Evolutionary conservation across 2,888 invertebrate genomes (phyloP).

Genomic region (Drosophila neotestacea): DNA sequence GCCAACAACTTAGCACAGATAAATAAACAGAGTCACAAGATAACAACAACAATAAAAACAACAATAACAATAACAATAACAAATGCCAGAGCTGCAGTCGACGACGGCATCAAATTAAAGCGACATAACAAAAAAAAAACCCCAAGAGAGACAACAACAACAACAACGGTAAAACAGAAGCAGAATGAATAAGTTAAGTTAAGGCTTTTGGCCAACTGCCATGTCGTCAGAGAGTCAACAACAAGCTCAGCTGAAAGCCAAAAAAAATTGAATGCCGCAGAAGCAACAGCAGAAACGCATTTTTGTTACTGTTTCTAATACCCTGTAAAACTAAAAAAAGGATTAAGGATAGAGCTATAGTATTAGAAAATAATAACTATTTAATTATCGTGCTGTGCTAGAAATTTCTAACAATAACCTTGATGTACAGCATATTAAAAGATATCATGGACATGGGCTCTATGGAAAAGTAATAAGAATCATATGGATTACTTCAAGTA

Average conservation of each 20-base stretch:
- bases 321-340: conserved; percentile 14
- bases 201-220: conserved; percentile 45
- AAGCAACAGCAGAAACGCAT: conserved; percentile 44
- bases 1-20: conserved; percentile 60
- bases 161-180: conserved; percentile 59
- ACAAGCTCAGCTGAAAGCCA: conserved; percentile 31
- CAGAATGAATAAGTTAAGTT: conserved; percentile 61
- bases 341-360: no score
- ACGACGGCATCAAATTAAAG: conserved; percentile 52
- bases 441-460: no score
- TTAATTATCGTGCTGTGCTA: no score
- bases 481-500: no score
- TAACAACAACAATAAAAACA: conserved; percentile 48
- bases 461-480: no score
- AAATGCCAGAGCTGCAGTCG: conserved; percentile 66
- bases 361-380: no score
- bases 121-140: conserved; percentile 33
- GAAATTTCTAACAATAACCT: no score
- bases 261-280: conserved; percentile 23
- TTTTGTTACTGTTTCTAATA: conserved; percentile 32
- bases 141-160: conserved; percentile 33
- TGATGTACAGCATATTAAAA: no score
- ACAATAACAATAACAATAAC: conserved; percentile 50
- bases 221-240: conserved; percentile 47
- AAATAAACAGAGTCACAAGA: conserved; percentile 58